phyloP scores from a whole-genome alignment of 2,888 invertebrate species.

The Oxyscelio sp. region DNA sequence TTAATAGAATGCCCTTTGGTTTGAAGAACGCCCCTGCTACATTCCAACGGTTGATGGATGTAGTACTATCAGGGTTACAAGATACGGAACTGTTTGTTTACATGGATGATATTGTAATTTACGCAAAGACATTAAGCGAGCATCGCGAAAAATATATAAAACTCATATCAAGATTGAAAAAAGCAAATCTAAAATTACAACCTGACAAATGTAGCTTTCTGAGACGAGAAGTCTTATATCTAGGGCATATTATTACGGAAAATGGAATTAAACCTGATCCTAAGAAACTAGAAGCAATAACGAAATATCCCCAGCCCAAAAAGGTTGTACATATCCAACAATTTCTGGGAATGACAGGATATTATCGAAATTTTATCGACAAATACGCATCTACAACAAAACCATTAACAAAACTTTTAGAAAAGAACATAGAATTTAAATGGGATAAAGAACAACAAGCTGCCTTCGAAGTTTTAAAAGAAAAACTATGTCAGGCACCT shows the following conservation, averaged over 20 bases:
- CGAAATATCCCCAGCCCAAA: slow-evolving; percentile 18
- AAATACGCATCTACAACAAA: slow-evolving; percentile 1
- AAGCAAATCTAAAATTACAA: slow-evolving; percentile 16
- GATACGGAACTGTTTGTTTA: slow-evolving; percentile 12
- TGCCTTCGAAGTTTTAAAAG: slow-evolving; percentile 28
- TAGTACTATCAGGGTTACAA: slow-evolving; percentile 2
- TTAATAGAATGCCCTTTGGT: slow-evolving; percentile 7
- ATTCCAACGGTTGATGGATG: slow-evolving; percentile 16
- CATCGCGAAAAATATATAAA: slow-evolving; percentile 8
- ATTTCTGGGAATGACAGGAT: slow-evolving; percentile 6
- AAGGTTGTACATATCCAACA: slow-evolving; percentile 13
- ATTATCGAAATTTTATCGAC: slow-evolving; percentile 8
- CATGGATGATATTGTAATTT: slow-evolving; percentile 18
- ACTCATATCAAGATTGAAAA: background rate
- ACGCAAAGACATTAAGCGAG: background rate
- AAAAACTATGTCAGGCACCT: slow-evolving; percentile 52
- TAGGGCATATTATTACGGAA: slow-evolving; percentile 12
- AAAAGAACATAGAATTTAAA: background rate
- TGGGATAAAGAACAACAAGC: background rate
- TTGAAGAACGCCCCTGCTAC: background rate
- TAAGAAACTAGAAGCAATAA: slow-evolving; percentile 14
- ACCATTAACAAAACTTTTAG: background rate
- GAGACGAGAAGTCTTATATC: slow-evolving; percentile 20
- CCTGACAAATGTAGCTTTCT: slow-evolving; percentile 18
- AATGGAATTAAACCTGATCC: slow-evolving; percentile 4